These are phyloP conservation scores for Agrilus biguttatus DNA, from an alignment of 2,888 invertebrate genomes.

Conservation along the genomic window DNA sequence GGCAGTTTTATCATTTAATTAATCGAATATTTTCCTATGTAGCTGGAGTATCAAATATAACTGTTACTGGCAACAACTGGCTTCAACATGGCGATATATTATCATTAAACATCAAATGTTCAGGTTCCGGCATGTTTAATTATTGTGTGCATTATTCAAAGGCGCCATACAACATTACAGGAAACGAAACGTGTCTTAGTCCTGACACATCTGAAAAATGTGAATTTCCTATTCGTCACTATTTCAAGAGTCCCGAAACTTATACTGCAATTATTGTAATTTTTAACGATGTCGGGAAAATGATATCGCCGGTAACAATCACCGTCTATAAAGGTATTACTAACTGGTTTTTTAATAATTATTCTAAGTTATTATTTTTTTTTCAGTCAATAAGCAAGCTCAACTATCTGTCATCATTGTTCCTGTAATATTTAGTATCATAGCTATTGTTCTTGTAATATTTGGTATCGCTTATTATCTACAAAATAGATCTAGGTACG, in stretches of 20 bases:
- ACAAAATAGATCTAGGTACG: constrained; percentile 62
- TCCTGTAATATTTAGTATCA: constrained; percentile 67
- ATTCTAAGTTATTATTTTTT: constrained; percentile 2
- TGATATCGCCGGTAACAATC: constrained; percentile 55
- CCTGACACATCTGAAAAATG: constrained; percentile 33
- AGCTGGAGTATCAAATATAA: constrained; percentile 60
- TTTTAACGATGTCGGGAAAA: constrained; percentile 59
- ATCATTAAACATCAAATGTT: constrained; percentile 53
- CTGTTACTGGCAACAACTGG: constrained; percentile 66
- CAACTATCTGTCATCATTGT: constrained; percentile 81
- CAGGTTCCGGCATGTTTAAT: constrained; percentile 57
- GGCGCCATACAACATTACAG: constrained; percentile 56
- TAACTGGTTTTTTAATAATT: not conserved
- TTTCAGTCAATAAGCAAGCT: constrained; percentile 59
- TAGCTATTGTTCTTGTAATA: constrained; percentile 69
- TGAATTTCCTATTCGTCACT: constrained; percentile 47
- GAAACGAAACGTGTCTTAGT: constrained; percentile 56
- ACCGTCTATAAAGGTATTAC: constrained; percentile 70
- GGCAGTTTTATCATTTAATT: not conserved
- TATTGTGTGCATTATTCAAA: constrained; percentile 52
- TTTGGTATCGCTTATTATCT: constrained; percentile 80
- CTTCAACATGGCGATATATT: constrained; percentile 67
- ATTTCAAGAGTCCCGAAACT: constrained; percentile 51
- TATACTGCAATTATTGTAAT: constrained; percentile 69
- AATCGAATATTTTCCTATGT: constrained; percentile 6